phyloP scores from a whole-genome alignment of 2,113 vertebrate genomes.

The Sisor rabdophorus region DNA sequence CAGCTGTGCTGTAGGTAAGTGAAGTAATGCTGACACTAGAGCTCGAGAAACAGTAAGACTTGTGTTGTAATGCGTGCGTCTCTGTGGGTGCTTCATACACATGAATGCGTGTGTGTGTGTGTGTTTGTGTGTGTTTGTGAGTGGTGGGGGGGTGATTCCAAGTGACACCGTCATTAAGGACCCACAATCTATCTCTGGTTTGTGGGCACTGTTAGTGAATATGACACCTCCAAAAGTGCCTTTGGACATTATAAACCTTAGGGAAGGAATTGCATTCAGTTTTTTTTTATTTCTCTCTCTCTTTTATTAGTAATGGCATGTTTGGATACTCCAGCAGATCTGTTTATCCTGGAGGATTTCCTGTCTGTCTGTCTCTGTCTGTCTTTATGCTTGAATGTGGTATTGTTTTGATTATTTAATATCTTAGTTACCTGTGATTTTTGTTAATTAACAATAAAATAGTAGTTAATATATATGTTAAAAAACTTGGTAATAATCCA shows the following conservation, averaged over 20 bases:
- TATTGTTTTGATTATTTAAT: too few relatives aligned
- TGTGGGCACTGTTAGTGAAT: slow-evolving; percentile 13
- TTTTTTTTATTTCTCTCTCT: background rate
- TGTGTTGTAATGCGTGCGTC: slow-evolving; percentile 17
- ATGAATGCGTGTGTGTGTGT: slow-evolving; percentile 41
- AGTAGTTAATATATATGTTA: too few relatives aligned
- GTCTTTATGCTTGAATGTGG: background rate
- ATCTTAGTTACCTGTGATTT: too few relatives aligned
- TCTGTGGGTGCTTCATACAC: slow-evolving; percentile 51
- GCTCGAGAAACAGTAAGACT: slow-evolving; percentile 17
- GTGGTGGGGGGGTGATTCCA: slow-evolving; percentile 22
- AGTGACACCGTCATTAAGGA: slow-evolving; percentile 37
- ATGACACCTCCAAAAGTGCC: slow-evolving; percentile 18
- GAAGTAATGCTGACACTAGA: slow-evolving; percentile 41
- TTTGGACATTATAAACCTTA: slow-evolving; percentile 27
- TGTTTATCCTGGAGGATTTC: slow-evolving; percentile 14
- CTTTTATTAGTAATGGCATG: slow-evolving; percentile 21
- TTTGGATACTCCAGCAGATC: slow-evolving; percentile 4
- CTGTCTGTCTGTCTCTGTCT: background rate
- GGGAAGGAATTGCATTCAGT: background rate
- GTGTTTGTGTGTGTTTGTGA: background rate
- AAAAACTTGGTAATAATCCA: too few relatives aligned
- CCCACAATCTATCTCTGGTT: slow-evolving; percentile 9
- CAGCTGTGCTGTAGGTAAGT: slow-evolving; percentile 1
- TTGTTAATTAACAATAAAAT: too few relatives aligned